Evolutionary conservation across 37 sponge, comb jelly and placozoan genomes (phyloP), one percentile per base, ranked within the genome.

Genomic region (Chondrosia reniformis): DNA sequence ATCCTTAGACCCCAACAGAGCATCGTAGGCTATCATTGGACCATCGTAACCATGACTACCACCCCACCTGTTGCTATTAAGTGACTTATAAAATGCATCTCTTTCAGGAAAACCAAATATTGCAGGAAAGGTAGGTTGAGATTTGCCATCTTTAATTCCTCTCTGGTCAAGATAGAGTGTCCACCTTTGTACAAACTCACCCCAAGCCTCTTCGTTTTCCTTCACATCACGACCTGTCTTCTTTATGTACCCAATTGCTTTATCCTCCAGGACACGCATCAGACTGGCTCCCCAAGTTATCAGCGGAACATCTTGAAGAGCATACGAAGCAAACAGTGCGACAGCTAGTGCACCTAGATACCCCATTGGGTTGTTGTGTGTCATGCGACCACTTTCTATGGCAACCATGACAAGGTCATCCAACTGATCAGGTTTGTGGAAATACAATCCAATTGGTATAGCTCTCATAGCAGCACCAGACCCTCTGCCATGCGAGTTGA

Each of bases 341-440:
- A 61, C 57, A 46, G 86, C 80, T 33, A 85, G 28, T n/a, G 75
- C 45, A 1, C 86, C 86, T 8, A 85, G 80, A 27, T 69, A 85
- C 28, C 86, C 86, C 22, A 77, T 85, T 39, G 86, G 86, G 49
- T 80, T 64, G 75, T 85, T 79, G 75, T 85, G 86, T 8, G 86
- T 85, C 86, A 85, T 85, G 33, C 86, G 69, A 24, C 86, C 86
- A 31, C 65, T 36, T 44, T 85, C 86, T 24, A 85, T 58, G 34
- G 80, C 59, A 31, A 85, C 86, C 9, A 34, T 33, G 25, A 81
- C 63, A 19, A 85, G 75, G 34, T 49, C 59, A 0, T 79, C 76
- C 79, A 79, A 28, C 74, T 85, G 79, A 6, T 85, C 86, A 1
- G 76, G 86, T 39, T 62, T 32, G 17, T 38, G 24, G 80, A 62